These are phyloP conservation scores for Lepidocyrtoides sp. DNA, from an alignment of 2,888 invertebrate species.

Conservation along the genomic window DNA sequence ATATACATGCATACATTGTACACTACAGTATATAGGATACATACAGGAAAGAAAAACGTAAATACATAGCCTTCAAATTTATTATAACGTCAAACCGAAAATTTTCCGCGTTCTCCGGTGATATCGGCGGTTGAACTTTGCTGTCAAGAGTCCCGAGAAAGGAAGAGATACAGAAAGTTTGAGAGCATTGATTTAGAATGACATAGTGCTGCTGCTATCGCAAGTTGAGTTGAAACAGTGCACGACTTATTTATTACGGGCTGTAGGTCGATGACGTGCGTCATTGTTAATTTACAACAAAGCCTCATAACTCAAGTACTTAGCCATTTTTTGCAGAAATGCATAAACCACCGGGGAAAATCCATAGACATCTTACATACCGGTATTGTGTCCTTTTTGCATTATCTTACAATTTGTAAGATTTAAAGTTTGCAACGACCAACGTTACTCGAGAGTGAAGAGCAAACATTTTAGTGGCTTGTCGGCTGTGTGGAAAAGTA, in stretches of 20 bases:
- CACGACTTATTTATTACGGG: background rate
- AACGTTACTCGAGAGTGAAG: too few relatives aligned
- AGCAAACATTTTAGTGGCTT: too few relatives aligned
- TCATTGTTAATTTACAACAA: background rate
- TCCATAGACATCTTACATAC: background rate
- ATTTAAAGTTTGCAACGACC: too few relatives aligned
- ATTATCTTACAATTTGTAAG: too few relatives aligned
- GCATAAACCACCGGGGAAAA: background rate
- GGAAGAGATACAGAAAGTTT: background rate
- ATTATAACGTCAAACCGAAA: background rate
- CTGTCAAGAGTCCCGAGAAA: background rate
- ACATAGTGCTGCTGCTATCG: background rate
- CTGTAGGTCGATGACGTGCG: background rate
- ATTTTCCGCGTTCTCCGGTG: background rate
- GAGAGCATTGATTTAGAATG: background rate
- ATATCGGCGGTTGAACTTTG: background rate
- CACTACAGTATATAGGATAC: background rate
- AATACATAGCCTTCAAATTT: too few relatives aligned
- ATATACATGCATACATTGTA: background rate
- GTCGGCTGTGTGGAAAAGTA: too few relatives aligned
- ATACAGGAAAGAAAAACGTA: too few relatives aligned
- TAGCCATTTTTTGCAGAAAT: background rate
- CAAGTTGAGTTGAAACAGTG: conserved; percentile 4
- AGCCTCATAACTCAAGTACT: background rate
- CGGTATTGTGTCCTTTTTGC: background rate